phyloP scores from a whole-genome alignment of 2,888 invertebrate species.

The Sarcophaga caerulescens region DNA sequence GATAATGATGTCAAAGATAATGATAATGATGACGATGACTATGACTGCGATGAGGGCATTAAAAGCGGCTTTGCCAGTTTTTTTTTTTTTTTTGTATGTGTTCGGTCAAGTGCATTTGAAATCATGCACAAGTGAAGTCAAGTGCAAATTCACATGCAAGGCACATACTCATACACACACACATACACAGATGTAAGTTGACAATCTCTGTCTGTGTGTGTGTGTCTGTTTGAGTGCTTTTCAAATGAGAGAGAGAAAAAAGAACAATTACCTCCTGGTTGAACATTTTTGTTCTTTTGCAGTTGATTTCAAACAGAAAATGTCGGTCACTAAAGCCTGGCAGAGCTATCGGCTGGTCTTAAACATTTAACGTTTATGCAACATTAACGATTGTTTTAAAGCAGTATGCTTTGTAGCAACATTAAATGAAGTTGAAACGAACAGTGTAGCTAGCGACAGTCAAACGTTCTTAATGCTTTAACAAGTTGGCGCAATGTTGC shows the following conservation, averaged over 20 bases:
- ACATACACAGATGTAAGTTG: neutral
- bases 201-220: constrained; percentile 2
- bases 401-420: constrained; percentile 6
- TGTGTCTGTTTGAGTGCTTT: neutral
- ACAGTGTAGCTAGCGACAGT: constrained; percentile 33
- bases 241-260: constrained; percentile 1
- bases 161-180: constrained; percentile 20
- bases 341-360: neutral
- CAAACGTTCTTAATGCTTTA: neutral
- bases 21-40: constrained; percentile 23
- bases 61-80: constrained; percentile 20
- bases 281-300: constrained; percentile 13
- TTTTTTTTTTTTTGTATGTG: constrained; percentile 39
- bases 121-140: constrained; percentile 65
- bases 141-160: constrained; percentile 47
- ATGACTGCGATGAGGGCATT: constrained; percentile 33
- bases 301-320: constrained; percentile 16
- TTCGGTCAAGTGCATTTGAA: constrained; percentile 63
- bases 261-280: constrained; percentile 40
- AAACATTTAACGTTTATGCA: neutral
- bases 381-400: constrained; percentile 2
- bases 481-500: neutral
- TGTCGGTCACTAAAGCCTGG: constrained; percentile 27
- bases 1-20: constrained; percentile 21
- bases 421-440: constrained; percentile 35